Evolutionary conservation across 30 jellyfish, hydroid and myxozoan genomes (phyloP).

Genomic region (Cassiopea andromeda): DNA sequence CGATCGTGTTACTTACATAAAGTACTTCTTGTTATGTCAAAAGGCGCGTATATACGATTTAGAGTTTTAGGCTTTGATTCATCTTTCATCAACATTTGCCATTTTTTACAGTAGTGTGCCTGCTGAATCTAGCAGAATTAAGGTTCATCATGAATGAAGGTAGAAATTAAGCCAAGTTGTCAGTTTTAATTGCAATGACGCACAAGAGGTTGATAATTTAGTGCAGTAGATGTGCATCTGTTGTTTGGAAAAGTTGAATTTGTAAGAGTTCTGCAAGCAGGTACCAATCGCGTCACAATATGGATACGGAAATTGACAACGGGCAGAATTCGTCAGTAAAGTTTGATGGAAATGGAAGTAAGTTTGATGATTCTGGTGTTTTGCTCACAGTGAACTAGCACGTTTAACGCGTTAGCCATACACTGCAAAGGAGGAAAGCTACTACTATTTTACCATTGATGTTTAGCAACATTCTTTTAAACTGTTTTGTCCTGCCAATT

Average conservation of each 20-base stretch:
- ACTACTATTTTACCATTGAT: no score
- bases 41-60: conserved; percentile 55
- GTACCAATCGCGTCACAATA: neutral
- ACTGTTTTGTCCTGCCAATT: no score
- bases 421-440: no score
- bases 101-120: no score
- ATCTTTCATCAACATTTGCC: no score
- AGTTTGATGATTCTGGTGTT: neutral
- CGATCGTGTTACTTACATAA: conserved; percentile 5
- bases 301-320: conserved; percentile 3
- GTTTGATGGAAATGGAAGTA: neutral
- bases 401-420: no score
- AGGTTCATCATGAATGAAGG: no score
- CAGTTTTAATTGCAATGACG: neutral
- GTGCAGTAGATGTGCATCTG: neutral
- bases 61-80: neutral
- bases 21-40: conserved; percentile 20
- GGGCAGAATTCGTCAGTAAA: neutral
- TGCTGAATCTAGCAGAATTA: no score
- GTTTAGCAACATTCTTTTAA: no score
- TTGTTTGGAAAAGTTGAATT: neutral
- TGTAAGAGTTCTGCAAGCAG: neutral
- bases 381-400: no score
- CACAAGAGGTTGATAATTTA: neutral
- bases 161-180: no score